Percentiles rank a stretch among this genome's conserved stretches.
Conservation (phyloP, 1,140 invertebrate species). For the Caenorhabditis briggsae region DNA sequence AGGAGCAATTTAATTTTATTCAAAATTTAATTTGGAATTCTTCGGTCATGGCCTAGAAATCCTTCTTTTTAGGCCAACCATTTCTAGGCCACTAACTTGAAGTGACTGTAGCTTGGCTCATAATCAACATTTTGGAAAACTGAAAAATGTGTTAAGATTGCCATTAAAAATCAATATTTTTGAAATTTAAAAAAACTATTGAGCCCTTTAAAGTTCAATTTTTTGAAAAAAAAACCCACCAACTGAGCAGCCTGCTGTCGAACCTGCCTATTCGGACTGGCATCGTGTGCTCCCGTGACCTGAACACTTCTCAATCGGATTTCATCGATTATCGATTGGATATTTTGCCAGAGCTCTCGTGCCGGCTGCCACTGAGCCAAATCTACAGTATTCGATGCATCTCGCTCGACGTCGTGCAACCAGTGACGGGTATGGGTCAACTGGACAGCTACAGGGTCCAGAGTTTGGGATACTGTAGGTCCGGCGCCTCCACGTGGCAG, state of each 20-base stretch:
- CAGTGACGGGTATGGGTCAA: slow-evolving; percentile 72
- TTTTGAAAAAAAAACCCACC: not conserved
- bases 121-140: no score
- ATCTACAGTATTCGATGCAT: slow-evolving; percentile 73
- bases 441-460: slow-evolving; percentile 64
- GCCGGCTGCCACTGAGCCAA: slow-evolving; percentile 57
- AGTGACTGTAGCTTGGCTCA: no score
- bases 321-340: slow-evolving; percentile 35
- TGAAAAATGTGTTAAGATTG: no score
- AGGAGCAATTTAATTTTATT: no score
- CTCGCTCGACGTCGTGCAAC: slow-evolving; percentile 72
- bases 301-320: slow-evolving; percentile 45
- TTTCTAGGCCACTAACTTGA: no score
- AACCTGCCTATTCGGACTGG: slow-evolving; percentile 41
- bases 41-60: no score
- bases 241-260: slow-evolving; percentile 45
- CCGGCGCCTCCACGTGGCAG: not conserved
- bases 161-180: no score
- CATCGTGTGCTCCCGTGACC: slow-evolving; percentile 23
- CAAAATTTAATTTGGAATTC: no score
- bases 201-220: not conserved
- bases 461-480: not conserved
- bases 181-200: no score
- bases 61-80: no score
- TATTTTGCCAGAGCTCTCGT: slow-evolving; percentile 29